phyloP scores from a whole-genome alignment of 1,140 invertebrate genomes.

The Drosophila pallidifrons region DNA sequence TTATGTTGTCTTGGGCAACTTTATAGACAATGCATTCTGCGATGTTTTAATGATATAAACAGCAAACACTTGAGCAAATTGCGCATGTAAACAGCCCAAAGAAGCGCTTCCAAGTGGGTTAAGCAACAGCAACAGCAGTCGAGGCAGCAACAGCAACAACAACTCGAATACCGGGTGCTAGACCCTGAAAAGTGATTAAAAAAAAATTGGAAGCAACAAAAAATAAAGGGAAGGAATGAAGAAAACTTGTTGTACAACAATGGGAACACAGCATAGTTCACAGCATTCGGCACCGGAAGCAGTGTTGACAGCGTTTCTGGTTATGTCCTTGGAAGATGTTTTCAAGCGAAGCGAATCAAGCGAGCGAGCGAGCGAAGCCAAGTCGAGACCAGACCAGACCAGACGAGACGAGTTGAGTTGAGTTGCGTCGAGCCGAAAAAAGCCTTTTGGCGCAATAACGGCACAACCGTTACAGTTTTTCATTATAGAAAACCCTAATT shows the following conservation, averaged over 20 bases:
- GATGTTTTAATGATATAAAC: conserved; percentile 76
- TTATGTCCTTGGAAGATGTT: conserved; percentile 72
- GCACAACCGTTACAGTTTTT: conserved; percentile 57
- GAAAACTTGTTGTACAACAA: conserved; percentile 67
- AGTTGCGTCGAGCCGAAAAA: conserved; percentile 18
- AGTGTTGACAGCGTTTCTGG: conserved; percentile 48
- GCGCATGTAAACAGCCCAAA: conserved; percentile 71
- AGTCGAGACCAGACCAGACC: neutral
- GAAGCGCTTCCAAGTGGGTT: conserved; percentile 48
- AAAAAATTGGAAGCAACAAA: conserved; percentile 44
- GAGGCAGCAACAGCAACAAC: conserved; percentile 4
- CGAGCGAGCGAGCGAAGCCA: neutral
- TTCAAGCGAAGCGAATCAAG: conserved; percentile 33
- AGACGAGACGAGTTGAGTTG: neutral
- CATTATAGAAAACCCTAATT: conserved; percentile 77
- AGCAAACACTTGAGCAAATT: conserved; percentile 78
- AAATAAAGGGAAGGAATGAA: neutral
- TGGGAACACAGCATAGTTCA: conserved; percentile 14
- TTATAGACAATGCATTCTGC: conserved; percentile 43
- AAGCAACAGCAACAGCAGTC: conserved; percentile 9
- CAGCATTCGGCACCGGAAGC: conserved; percentile 20
- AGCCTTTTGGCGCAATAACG: conserved; percentile 56
- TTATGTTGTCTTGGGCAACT: conserved; percentile 19
- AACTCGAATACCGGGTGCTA: conserved; percentile 56
- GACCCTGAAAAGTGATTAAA: conserved; percentile 83